Evolutionary conservation across 2,797 vertebrate species (phyloP), one percentile per base, ranked within the genome.

Genomic region (Lepus townsendii): DNA sequence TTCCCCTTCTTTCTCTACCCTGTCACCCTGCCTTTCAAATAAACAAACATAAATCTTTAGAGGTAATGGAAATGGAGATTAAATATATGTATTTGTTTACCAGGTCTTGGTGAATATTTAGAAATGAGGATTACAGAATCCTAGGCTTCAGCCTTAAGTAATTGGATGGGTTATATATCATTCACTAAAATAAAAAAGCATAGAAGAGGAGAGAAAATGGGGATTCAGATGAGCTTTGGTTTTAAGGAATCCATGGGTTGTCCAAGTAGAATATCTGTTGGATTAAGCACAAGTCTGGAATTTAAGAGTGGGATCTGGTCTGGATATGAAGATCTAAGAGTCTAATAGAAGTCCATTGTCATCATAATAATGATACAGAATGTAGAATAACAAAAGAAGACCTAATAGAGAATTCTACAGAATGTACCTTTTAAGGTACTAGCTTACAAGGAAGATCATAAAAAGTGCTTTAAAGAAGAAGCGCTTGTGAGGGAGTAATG

Each of bases 221-320:
- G 38, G 6, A 38, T 91, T 91, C 69, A 66, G 69, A 47, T 75
- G 82, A 95, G n/a, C 42, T 79, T 84, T 90, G 71, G 35, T 82
- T 93, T 93, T 30, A 24, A 90, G 82, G 16, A 60, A 2, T 11
- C 66, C 32, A 12, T 93, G 69, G 52, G 20, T 19, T 68, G 26
- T 38, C 24, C 0, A 5, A 27, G 30, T 66, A 50, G 19, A 14
- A 75, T 71, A 66, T 82, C 54, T 19, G 54, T 24, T 71, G 47
- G 35, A 11, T 85, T 47, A 52, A 87, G 75, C 38, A 76, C 60
- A 75, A 11, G 13, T 68, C 30, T 85, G 27, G 5, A 84, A 65
- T 22, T 9, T 57, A 32, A 62, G 12, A 83, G 20, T 26, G 13
- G 86, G 50, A 62, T 79, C 35, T 54, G 52, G 71, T 30, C n/a